Evolutionary conservation across 1,140 invertebrate species (phyloP).

Genomic region (Lethocerus indicus): DNA sequence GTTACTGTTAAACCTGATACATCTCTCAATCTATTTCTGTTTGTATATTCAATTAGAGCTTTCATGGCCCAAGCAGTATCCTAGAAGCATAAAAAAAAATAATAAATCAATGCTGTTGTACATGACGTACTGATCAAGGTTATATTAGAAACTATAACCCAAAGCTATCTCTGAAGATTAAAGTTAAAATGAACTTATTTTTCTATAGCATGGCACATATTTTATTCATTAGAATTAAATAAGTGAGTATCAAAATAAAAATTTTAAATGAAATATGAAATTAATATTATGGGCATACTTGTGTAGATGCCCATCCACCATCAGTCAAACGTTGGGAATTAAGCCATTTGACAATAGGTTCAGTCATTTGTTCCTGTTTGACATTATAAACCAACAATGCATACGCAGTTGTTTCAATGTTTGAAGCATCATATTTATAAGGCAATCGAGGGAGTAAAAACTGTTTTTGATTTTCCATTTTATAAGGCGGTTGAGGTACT

Average conservation of each 20-base stretch:
- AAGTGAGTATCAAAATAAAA: too few species aligned
- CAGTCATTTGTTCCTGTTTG: constrained; percentile 57
- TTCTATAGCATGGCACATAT: too few species aligned
- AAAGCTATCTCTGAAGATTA: too few species aligned
- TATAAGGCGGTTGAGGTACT: constrained; percentile 59
- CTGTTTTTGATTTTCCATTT: constrained; percentile 78
- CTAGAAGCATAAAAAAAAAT: constrained; percentile 24
- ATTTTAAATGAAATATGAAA: neutral
- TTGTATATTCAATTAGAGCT: constrained; percentile 78
- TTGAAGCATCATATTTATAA: constrained; percentile 75
- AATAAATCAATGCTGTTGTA: constrained; percentile 1
- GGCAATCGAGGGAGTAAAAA: constrained; percentile 74
- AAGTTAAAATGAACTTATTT: too few species aligned
- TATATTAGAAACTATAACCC: too few species aligned
- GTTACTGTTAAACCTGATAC: constrained; percentile 67
- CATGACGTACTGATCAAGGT: neutral
- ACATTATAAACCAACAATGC: constrained; percentile 77
- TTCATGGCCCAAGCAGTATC: constrained; percentile 79
- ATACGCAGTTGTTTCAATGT: constrained; percentile 85
- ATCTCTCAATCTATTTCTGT: constrained; percentile 64
- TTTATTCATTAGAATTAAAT: too few species aligned
- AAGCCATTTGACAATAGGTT: constrained; percentile 83
- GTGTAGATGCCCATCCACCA: constrained; percentile 87
- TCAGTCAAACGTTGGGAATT: constrained; percentile 81
- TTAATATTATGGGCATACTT: constrained; percentile 28